A percentile compares a stretch with the other conserved stretches of the same genome.
Evolutionary conservation across 37 sponge, comb jelly and placozoan genomes (phyloP).

Genomic region (Aphrocallistes beatrix): DNA sequence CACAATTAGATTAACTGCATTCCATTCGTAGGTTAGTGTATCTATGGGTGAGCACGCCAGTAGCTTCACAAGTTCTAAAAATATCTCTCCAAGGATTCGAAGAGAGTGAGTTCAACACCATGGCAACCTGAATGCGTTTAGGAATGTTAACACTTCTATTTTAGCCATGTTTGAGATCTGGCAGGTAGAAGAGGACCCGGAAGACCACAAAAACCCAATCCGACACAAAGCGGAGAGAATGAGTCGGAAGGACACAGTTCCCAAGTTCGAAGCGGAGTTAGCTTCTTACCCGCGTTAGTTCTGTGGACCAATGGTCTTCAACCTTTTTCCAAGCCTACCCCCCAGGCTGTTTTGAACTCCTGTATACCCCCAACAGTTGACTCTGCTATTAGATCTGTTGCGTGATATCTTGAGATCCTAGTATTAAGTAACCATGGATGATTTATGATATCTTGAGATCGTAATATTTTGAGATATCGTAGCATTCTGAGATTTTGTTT

Average conservation of each 20-base stretch:
- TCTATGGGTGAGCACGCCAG: slow-evolving; percentile 11
- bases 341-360: too few species aligned
- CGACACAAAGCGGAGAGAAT: not conserved
- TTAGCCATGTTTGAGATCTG: not conserved
- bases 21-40: not conserved
- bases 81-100: not conserved
- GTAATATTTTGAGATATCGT: too few species aligned
- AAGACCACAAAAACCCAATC: not conserved
- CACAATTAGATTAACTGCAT: too few species aligned
- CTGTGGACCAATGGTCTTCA: too few species aligned
- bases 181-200: not conserved
- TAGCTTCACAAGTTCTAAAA: not conserved
- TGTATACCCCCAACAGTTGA: too few species aligned
- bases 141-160: too few species aligned
- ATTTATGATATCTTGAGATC: too few species aligned
- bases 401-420: too few species aligned
- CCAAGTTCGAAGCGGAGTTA: not conserved
- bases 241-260: not conserved
- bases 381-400: too few species aligned
- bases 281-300: slow-evolving; percentile 1
- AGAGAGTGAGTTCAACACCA: slow-evolving; percentile 4
- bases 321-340: too few species aligned
- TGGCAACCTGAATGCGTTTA: not conserved
- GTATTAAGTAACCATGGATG: too few species aligned
- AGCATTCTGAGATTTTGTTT: too few species aligned